Conservation (phyloP, 1,140 invertebrate genomes). For the Listronotus bonariensis region DNA sequence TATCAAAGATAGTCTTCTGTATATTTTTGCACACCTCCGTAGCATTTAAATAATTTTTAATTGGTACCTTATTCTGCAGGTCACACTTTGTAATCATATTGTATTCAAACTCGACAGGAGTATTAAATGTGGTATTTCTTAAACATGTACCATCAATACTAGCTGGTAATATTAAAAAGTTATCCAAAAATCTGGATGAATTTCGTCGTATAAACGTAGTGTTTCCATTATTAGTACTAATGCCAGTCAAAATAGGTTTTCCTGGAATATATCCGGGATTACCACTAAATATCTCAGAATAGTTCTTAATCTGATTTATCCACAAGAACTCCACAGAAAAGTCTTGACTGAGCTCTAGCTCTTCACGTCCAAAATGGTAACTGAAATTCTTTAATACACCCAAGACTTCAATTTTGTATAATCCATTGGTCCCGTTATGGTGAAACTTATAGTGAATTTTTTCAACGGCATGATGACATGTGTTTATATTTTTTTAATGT, state of each 20-base stretch:
- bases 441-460: slow-evolving; percentile 59
- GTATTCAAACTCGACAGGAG: slow-evolving; percentile 59
- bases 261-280: slow-evolving; percentile 70
- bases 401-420: slow-evolving; percentile 56
- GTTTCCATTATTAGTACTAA: slow-evolving; percentile 41
- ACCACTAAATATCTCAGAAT: slow-evolving; percentile 62
- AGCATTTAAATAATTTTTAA: slow-evolving; percentile 52
- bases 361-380: slow-evolving; percentile 29
- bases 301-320: slow-evolving; percentile 51
- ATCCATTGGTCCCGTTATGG: slow-evolving; percentile 65
- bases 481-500: slow-evolving; percentile 32
- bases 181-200: slow-evolving; percentile 40
- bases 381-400: slow-evolving; percentile 56
- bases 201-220: slow-evolving; percentile 29
- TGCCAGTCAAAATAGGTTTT: slow-evolving; percentile 65
- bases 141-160: slow-evolving; percentile 55
- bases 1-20: slow-evolving; percentile 57
- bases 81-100: slow-evolving; percentile 58
- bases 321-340: slow-evolving; percentile 61
- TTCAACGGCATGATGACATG: slow-evolving; percentile 54
- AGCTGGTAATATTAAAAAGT: slow-evolving; percentile 57
- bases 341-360: slow-evolving; percentile 57
- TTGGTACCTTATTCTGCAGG: slow-evolving; percentile 38
- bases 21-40: slow-evolving; percentile 56
- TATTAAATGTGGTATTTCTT: slow-evolving; percentile 49